Percentiles rank a stretch among this genome's conserved stretches.
Evolutionary conservation across 2,888 invertebrate genomes (phyloP).

Genomic region (Drosophila tripunctata): DNA sequence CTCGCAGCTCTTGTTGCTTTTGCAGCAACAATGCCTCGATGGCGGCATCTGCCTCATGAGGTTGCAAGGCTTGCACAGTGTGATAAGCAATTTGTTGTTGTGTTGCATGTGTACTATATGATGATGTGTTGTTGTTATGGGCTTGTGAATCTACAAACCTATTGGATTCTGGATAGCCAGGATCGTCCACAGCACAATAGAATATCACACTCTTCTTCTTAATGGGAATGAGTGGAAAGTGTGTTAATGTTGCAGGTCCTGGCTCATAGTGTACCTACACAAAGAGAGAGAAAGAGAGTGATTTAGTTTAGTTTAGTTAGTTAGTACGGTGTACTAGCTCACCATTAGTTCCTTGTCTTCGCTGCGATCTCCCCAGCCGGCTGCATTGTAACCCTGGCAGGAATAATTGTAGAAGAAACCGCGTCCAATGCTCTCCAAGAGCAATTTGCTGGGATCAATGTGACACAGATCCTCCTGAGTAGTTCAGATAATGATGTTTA

Average conservation of each 20-base stretch:
- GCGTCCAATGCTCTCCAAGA: conserved; percentile 93
- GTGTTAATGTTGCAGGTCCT: conserved; percentile 91
- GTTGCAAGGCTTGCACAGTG: conserved; percentile 77
- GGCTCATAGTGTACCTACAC: conserved; percentile 88
- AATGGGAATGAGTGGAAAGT: conserved; percentile 90
- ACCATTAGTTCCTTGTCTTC: conserved; percentile 91
- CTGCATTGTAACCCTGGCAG: conserved; percentile 94
- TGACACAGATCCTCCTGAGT: conserved; percentile 89
- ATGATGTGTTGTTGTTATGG: conserved; percentile 27
- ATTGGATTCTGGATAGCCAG: conserved; percentile 90
- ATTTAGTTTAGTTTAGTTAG: not conserved
- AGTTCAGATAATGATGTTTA: not conserved
- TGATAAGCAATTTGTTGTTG: conserved; percentile 69
- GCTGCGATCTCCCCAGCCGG: conserved; percentile 94
- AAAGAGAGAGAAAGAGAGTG: not conserved
- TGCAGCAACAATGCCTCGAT: conserved; percentile 79
- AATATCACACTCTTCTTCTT: conserved; percentile 93
- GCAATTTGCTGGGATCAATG: conserved; percentile 93
- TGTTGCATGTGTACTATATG: conserved; percentile 36
- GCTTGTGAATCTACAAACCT: conserved; percentile 79
- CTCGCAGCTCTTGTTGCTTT: conserved; percentile 57
- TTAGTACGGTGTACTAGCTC: conserved; percentile 22
- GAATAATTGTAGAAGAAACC: conserved; percentile 97
- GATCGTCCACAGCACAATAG: conserved; percentile 92
- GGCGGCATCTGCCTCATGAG: conserved; percentile 79